These are phyloP conservation scores for Oryzias dopingdopingensis DNA, from an alignment of 2,797 vertebrate genomes.

Conservation along the genomic window DNA sequence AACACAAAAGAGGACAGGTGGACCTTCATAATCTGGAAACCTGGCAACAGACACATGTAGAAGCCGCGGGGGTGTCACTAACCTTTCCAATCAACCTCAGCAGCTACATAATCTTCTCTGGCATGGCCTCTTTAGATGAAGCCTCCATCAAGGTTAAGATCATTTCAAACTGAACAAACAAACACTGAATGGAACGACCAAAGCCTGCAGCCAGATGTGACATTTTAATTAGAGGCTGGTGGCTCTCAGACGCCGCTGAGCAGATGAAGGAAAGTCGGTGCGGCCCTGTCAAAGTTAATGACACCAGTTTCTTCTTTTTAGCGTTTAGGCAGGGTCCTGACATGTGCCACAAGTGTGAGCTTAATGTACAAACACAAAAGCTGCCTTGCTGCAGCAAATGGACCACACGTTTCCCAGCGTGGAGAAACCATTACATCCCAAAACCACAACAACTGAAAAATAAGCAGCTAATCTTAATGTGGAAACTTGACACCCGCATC, in stretches of 20 bases:
- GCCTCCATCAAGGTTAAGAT: slow-evolving; percentile 34
- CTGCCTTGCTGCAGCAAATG: slow-evolving; percentile 22
- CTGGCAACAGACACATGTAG: slow-evolving; percentile 8
- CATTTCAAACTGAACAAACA: slow-evolving; percentile 32
- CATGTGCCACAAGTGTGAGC: no score
- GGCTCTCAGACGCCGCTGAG: slow-evolving; percentile 21
- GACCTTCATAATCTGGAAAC: background rate
- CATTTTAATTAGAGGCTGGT: slow-evolving; percentile 43
- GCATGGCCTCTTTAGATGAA: slow-evolving; percentile 27
- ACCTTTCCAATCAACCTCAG: slow-evolving; percentile 16
- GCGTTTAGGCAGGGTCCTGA: no score
- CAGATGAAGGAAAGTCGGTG: background rate
- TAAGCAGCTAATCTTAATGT: slow-evolving; percentile 22
- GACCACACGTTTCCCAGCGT: background rate
- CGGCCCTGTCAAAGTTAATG: background rate
- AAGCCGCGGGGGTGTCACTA: slow-evolving; percentile 37
- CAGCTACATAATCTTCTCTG: slow-evolving; percentile 24
- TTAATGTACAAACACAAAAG: slow-evolving; percentile 1
- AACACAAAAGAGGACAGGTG: background rate
- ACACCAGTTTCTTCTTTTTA: background rate
- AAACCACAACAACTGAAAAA: slow-evolving; percentile 12
- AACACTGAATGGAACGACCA: slow-evolving; percentile 6
- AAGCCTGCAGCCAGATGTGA: slow-evolving; percentile 22
- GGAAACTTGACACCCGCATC: slow-evolving; percentile 40
- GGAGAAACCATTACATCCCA: slow-evolving; percentile 5